Evolutionary conservation across 2,113 vertebrate species (phyloP).

Genomic region (Scophthalmus maximus): DNA sequence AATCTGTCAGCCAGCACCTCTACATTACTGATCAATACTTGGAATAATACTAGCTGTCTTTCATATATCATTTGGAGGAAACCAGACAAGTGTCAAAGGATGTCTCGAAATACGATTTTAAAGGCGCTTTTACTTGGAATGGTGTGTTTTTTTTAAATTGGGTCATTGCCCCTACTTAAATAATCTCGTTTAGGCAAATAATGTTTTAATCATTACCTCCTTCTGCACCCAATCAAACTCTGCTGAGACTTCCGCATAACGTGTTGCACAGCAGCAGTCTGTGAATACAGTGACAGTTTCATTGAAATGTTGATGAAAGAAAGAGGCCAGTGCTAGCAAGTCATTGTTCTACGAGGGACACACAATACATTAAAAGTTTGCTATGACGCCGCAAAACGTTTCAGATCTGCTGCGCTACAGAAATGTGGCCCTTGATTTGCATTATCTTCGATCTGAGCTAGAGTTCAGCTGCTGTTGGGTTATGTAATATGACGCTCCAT

Average conservation of each 20-base stretch:
- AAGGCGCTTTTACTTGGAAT: too few species aligned
- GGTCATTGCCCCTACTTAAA: neutral
- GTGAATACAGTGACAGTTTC: slow-evolving; percentile 36
- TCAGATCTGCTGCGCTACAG: slow-evolving; percentile 31
- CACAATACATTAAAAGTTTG: slow-evolving; percentile 31
- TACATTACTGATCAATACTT: too few species aligned
- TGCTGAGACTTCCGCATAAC: neutral
- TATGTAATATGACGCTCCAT: slow-evolving; percentile 81
- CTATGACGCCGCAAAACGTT: slow-evolving; percentile 39
- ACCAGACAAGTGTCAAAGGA: too few species aligned
- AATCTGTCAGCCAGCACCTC: too few species aligned
- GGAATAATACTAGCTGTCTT: too few species aligned
- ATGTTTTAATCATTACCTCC: neutral
- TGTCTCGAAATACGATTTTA: too few species aligned
- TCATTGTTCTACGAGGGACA: slow-evolving; percentile 40
- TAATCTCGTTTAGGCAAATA: neutral
- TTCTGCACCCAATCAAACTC: neutral
- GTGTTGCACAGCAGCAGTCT: slow-evolving; percentile 6
- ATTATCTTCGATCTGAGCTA: slow-evolving; percentile 41
- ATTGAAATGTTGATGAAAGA: slow-evolving; percentile 41
- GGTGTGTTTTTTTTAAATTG: neutral
- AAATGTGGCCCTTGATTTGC: slow-evolving; percentile 44
- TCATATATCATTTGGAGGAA: too few species aligned
- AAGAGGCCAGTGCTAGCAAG: slow-evolving; percentile 32
- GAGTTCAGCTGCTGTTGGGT: slow-evolving; percentile 70